Conservation (phyloP, 2,113 vertebrate species). For the Sander lucioperca region DNA sequence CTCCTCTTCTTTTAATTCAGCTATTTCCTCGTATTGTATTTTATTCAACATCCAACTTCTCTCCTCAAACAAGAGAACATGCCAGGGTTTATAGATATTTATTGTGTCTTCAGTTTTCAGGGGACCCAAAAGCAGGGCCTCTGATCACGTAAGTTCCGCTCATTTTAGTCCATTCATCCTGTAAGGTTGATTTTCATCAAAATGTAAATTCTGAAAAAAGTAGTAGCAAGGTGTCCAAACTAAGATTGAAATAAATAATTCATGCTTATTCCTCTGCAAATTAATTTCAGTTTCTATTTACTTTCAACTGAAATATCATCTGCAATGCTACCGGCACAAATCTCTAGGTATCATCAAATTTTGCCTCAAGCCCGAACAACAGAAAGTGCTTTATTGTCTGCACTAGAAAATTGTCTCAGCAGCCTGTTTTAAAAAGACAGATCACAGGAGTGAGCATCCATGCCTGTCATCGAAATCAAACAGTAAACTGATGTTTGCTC, state of each 20-base stretch:
- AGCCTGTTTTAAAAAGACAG: slow-evolving; percentile 30
- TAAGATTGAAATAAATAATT: slow-evolving; percentile 35
- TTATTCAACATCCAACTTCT: background rate
- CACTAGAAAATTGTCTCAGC: slow-evolving; percentile 6
- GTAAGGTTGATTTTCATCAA: background rate
- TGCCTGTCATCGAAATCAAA: slow-evolving; percentile 38
- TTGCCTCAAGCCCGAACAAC: slow-evolving; percentile 7
- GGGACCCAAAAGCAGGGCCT: background rate
- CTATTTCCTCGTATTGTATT: background rate
- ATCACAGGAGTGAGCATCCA: slow-evolving; percentile 41
- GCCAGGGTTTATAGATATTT: background rate
- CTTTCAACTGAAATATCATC: slow-evolving; percentile 2
- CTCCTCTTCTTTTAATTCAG: background rate
- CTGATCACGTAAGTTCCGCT: background rate
- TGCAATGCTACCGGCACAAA: slow-evolving; percentile 3
- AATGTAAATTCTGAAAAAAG: background rate
- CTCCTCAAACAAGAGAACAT: background rate
- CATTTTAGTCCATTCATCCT: background rate
- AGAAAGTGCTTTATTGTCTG: slow-evolving; percentile 28
- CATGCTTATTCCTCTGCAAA: slow-evolving; percentile 30
- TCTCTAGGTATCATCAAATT: slow-evolving; percentile 22
- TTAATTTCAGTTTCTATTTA: slow-evolving; percentile 17
- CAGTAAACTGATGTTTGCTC: slow-evolving; percentile 1
- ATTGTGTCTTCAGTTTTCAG: background rate
- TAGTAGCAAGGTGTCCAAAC: background rate